Base-by-base conservation (phyloP, 1,140 invertebrate species). In the Leptinotarsa texana region DNA sequence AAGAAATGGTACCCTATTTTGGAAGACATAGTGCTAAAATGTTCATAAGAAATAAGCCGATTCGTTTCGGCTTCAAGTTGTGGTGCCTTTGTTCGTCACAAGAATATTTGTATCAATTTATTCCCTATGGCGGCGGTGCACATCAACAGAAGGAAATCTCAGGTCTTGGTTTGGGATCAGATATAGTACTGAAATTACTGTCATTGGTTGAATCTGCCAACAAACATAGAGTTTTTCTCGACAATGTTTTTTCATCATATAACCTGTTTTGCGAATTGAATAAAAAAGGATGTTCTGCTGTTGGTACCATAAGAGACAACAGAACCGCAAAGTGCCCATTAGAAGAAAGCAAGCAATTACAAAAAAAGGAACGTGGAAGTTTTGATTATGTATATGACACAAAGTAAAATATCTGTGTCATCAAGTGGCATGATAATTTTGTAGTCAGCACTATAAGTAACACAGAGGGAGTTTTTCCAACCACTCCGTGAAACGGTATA, bases 1-100 rank as follows among this genome's bases (percentile, higher is more conserved):
- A 88, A 81, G 79, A 82, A 75, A 88, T 88, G 86, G 83, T 88
- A 42, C 86, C 85, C 72, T 88, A 88, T 78, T 88, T 84, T 84
- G 87, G 87, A 65, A 79, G 83, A 79, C 86, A 88, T 81, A 81
- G 79, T 66, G 83, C 80, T 57, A 88, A 88, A 81, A 86, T 87
- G 79, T 85, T 84, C 77, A 86, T 87, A 69, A 82, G 83, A 80
- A 85, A 86, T 66, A 87, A 87, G 80, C 84, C 86, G 66, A 85
- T 88, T 75, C 80, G 83, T 73, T 87, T 85, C 81, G 85, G 86
- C 68, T 87, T 83, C 79, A 88, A 88, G 82, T 62, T 82, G 73
- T 87, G 86, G 84, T 77, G 75, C 62, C 70, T 79, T 13, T 75
- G 51, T 69, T 78, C 72, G 24, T 72, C 63, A n/a, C 24, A 78